Evolutionary conservation across 2,888 invertebrate species (phyloP), one percentile per base, ranked within the genome.

Genomic region (Eugnorisma glareosa): DNA sequence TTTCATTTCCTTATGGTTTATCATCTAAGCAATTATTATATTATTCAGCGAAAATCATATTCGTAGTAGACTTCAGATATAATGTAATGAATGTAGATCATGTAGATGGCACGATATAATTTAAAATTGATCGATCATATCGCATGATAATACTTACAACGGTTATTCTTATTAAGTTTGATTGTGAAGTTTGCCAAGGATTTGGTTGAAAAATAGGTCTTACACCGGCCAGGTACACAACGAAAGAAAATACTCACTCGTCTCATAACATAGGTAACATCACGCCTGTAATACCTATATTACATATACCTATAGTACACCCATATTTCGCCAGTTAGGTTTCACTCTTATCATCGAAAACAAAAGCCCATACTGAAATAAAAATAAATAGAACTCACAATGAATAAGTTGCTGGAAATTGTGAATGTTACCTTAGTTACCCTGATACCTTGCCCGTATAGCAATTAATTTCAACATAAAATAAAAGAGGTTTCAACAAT

Each of bases 51-150:
- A 76, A 43, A 57, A 2, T 69, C n/a, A 21, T 63, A 51, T 77
- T 77, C 18, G 8, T 54, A 28, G 31, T n/a, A 40, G 7, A 57
- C 54, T 28, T 43, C 21, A 35, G 48, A 43, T 37, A 77, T 24
- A 48, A 48, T 15, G 3, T 67, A 72, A 77, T 68, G 69, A 77
- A 35, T 83, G 80, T 82, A 83, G 37, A 81, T 57, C 51, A 61
- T 78, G 61, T 82, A 81, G 72, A 79, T 81, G 57, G 54, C 11
- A 15, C 51, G 54, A 78, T 71, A 77, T 51, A 48, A 71, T 45
- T 64, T 31, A n/a, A 57, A 64, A 51, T 37, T 24, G 28, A 64
- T 83, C 28, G 72, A 72, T 81, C 31, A 31, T 72, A 59, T 80
- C 81, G 15, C 18, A n/a, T 21, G 31, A 67, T 79, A 83, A 31